Conservation (phyloP, 1,140 invertebrate genomes). For the Pachypsylla venusta region DNA sequence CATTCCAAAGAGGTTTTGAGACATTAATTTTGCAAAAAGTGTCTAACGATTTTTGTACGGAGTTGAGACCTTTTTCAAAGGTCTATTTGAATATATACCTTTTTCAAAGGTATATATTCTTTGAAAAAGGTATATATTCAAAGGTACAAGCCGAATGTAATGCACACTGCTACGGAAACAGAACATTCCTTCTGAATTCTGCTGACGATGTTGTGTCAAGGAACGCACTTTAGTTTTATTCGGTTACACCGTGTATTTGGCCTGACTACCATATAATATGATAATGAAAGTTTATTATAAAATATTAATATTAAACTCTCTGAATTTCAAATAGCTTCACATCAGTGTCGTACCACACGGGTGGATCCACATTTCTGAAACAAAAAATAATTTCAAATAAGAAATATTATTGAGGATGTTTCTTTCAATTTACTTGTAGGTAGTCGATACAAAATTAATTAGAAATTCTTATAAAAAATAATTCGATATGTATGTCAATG, state of each 20-base stretch:
- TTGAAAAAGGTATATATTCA: no score
- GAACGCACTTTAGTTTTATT: background rate
- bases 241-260: background rate
- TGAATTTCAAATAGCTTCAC: conserved; percentile 98
- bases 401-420: background rate
- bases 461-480: background rate
- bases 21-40: no score
- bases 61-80: no score
- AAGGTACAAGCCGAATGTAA: no score
- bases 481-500: background rate
- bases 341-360: conserved; percentile 98
- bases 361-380: conserved; percentile 89
- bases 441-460: background rate
- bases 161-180: no score
- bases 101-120: no score
- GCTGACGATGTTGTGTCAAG: background rate
- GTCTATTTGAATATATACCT: no score
- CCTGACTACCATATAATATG: background rate
- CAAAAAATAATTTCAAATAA: conserved; percentile 25
- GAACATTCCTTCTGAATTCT: no score
- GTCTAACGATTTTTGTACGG: no score
- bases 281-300: background rate
- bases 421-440: background rate
- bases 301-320: conserved; percentile 59
- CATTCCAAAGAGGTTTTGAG: no score